phyloP scores from a whole-genome alignment of 2,113 vertebrate genomes.

The Leptocoma aspasia region DNA sequence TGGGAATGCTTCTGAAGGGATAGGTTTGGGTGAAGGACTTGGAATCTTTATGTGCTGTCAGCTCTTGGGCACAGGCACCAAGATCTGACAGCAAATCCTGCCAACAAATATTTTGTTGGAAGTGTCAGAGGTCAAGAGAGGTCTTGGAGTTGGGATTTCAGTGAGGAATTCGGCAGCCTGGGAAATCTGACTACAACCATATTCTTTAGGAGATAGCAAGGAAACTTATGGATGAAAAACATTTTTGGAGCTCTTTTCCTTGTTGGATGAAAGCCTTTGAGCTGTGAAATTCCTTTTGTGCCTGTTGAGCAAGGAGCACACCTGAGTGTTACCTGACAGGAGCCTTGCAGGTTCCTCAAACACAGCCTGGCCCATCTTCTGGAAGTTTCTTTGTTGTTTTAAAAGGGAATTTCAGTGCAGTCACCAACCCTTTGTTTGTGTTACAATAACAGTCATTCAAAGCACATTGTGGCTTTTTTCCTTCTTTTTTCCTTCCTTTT shows the following conservation, averaged over 20 bases:
- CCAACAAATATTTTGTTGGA: not conserved
- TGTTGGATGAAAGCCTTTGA: not conserved
- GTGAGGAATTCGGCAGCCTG: not conserved
- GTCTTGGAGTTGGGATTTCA: not conserved
- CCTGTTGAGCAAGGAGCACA: not conserved
- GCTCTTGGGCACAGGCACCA: not conserved
- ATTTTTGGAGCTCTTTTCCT: not conserved
- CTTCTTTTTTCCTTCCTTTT: not conserved
- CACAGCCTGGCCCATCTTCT: not conserved
- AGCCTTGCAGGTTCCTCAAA: not conserved
- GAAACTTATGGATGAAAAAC: not conserved
- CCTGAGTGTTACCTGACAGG: not conserved
- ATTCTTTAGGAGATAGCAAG: not conserved
- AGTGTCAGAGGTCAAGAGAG: not conserved
- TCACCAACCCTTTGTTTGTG: not conserved
- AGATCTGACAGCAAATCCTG: not conserved
- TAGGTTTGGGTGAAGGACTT: not conserved
- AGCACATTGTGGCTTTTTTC: not conserved
- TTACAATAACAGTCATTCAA: not conserved
- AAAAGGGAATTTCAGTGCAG: not conserved
- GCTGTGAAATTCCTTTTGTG: not conserved
- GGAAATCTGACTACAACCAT: not conserved
- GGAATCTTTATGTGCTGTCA: not conserved
- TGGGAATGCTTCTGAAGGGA: not conserved
- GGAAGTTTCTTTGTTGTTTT: not conserved